Conservation (phyloP, 2,888 invertebrate species). For the Argynnis bischoffii region DNA sequence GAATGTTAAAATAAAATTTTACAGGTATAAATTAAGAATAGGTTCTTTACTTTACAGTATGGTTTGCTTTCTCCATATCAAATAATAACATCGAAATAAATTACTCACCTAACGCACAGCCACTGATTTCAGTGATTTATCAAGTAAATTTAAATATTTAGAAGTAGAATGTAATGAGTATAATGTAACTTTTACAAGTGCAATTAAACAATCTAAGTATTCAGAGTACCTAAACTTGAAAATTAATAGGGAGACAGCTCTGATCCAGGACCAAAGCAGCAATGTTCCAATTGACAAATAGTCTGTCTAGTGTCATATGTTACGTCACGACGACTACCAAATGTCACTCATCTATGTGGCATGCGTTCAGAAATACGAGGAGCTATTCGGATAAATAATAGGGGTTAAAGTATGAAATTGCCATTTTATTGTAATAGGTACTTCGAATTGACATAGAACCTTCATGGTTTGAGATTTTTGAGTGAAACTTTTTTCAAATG, state of each 20-base stretch:
- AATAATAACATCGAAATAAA: conserved; percentile 7
- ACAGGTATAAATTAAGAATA: no score
- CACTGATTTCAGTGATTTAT: neutral
- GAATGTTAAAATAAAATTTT: no score
- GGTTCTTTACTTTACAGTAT: neutral
- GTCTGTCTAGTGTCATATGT: neutral
- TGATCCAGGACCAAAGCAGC: neutral
- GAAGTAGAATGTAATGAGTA: neutral
- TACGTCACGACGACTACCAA: conserved; percentile 32
- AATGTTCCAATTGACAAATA: conserved; percentile 24
- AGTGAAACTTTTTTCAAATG: no score
- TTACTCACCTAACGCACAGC: conserved; percentile 8
- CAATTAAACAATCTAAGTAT: neutral
- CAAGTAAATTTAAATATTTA: neutral
- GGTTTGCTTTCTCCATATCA: neutral
- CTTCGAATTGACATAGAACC: no score
- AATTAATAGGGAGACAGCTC: neutral
- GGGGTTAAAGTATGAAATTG: no score
- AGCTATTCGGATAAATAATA: neutral
- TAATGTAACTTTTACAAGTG: neutral
- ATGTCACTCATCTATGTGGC: conserved; percentile 38
- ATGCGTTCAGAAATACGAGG: conserved; percentile 29
- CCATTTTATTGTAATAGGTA: no score
- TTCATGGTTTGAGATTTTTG: no score
- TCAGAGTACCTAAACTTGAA: neutral